Evolutionary conservation across 1,140 invertebrate species (phyloP), one percentile per base, ranked within the genome.

Genomic region (Eubasilissa regina): DNA sequence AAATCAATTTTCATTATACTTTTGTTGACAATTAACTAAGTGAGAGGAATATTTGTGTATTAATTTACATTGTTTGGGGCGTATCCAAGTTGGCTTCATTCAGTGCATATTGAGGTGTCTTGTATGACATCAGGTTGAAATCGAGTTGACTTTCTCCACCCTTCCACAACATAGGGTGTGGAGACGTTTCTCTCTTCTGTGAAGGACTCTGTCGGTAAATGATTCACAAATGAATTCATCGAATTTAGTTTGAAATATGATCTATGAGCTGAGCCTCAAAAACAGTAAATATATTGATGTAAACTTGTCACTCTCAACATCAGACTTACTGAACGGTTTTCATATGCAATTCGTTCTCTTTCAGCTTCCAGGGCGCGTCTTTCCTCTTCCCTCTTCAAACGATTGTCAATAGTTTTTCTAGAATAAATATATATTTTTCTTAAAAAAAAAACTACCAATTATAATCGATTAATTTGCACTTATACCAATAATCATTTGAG

Each of bases 141-240:
- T 78, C 76, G n/a, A 55, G 11, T 44, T 56, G 35, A 17, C 76
- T 70, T 17, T 78, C 76, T 56, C 64, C 76, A 15, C 76, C 66
- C 19, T 15, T 75, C 74, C 74, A 72, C n/a, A 72, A 51, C 12
- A 74, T 45, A n/a, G 13, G 15, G 4, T 47, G 62, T 13, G 76
- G 76, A 55, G 76, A 78, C 0, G 76, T 78, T 7, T 56, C 48
- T 25, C 60, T 70, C 66, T 78, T 78, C 64, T 13, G 13, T 7
- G 76, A 78, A 47, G 15, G 17, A 15, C 45, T 58, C 76, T 78
- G 60, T 51, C 13, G 15, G 48, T 3, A 60, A 60, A 19, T 72
- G 48, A 12, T 17, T 53, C 51, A 10, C 21, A 35, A 35, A 3
- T 35, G n/a, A 1, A 35, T 35, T 35, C 6, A 35, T 35, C 1